Conservation (phyloP, 2,797 vertebrate genomes). For the Rhinogobio ventralis region DNA sequence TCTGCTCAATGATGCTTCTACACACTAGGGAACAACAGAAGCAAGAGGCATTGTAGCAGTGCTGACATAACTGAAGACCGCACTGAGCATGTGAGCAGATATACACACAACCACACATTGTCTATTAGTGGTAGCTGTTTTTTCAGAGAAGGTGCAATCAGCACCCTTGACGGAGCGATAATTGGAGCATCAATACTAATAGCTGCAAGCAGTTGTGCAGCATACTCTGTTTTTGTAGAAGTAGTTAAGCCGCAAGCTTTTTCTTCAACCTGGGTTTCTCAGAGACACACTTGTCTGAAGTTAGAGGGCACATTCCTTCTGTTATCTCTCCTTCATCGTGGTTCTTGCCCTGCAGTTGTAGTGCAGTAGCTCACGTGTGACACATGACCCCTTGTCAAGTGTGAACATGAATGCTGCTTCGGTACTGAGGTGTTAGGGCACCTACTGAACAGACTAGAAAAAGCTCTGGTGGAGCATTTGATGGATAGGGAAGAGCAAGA, state of each 20-base stretch:
- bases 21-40: slow-evolving; percentile 29
- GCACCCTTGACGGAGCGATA: neutral
- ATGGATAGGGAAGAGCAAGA: neutral
- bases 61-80: neutral
- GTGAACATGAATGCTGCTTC: neutral
- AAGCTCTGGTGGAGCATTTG: neutral
- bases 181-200: slow-evolving; percentile 26
- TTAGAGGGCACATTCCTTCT: neutral
- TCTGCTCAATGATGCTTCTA: slow-evolving; percentile 33
- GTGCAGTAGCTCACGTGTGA: neutral
- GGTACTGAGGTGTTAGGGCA: neutral
- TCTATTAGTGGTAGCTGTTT: neutral
- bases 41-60: slow-evolving; percentile 18
- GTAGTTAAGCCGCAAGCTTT: neutral
- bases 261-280: slow-evolving; percentile 4
- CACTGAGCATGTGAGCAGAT: slow-evolving; percentile 11
- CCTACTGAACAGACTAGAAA: no score
- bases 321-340: neutral
- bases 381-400: slow-evolving; percentile 1
- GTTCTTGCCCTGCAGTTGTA: slow-evolving; percentile 4
- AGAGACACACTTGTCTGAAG: neutral
- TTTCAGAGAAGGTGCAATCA: slow-evolving; percentile 9
- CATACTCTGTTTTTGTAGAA: slow-evolving; percentile 10
- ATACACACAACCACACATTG: neutral
- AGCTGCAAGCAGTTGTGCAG: slow-evolving; percentile 15